Percentiles rank a stretch among this genome's conserved stretches.
phyloP scores from a whole-genome alignment of 2,113 vertebrate genomes.

The Typhlomys cinereus region DNA sequence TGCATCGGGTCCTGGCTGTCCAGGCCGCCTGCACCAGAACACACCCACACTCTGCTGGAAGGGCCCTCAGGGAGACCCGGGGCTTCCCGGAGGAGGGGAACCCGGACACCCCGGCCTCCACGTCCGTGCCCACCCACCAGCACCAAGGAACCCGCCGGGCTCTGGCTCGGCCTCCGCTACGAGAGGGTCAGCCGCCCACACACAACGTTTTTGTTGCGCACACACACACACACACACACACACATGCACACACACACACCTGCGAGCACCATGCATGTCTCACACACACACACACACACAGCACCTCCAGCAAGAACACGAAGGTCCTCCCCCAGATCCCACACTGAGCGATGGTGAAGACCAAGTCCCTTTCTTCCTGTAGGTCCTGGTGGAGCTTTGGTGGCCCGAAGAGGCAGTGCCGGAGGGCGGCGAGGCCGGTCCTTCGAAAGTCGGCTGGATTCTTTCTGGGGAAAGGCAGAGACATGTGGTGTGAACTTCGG shows the following conservation, averaged over 20 bases:
- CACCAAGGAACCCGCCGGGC: not conserved
- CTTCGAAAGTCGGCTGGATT: conserved; percentile 87
- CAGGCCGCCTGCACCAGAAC: conserved; percentile 87
- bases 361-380: conserved; percentile 92
- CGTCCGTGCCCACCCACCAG: not conserved
- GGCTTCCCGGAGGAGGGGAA: not conserved
- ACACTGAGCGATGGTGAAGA: conserved; percentile 95
- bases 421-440: conserved; percentile 89
- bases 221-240: too few relatives aligned
- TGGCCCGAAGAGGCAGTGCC: conserved; percentile 90
- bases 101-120: not conserved
- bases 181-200: too few relatives aligned
- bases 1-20: conserved; percentile 92
- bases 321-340: conserved; percentile 72
- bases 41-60: not conserved
- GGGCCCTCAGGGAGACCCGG: not conserved
- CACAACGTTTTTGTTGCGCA: too few relatives aligned
- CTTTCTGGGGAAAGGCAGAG: conserved; percentile 84
- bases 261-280: too few relatives aligned
- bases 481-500: not conserved
- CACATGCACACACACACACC: too few relatives aligned
- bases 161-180: not conserved
- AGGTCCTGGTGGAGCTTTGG: conserved; percentile 91
- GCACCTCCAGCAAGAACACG: too few relatives aligned
- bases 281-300: too few relatives aligned